Evolutionary conservation across 1,140 invertebrate species (phyloP).

Genomic region (Trinorchestia longiramus): DNA sequence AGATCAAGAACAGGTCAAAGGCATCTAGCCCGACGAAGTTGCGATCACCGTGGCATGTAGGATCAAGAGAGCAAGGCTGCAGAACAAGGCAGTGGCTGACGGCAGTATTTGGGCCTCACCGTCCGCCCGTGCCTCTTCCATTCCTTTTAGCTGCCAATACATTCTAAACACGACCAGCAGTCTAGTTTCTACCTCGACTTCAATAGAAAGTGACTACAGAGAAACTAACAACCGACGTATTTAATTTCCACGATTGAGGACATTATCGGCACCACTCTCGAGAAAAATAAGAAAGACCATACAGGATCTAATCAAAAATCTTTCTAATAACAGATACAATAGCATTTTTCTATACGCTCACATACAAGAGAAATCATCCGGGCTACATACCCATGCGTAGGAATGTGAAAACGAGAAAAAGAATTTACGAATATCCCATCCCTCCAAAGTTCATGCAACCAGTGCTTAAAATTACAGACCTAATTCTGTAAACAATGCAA

Average conservation of each 20-base stretch:
- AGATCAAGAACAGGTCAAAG: slow-evolving; percentile 35
- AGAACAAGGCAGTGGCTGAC: neutral
- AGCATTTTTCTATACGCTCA: neutral
- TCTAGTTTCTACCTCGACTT: neutral
- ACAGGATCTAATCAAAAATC: neutral
- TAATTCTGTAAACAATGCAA: too few relatives aligned
- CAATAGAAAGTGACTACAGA: slow-evolving; percentile 28
- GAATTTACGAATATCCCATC: too few relatives aligned
- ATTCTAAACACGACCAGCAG: slow-evolving; percentile 3
- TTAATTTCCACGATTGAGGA: neutral
- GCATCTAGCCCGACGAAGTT: neutral
- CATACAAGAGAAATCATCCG: neutral
- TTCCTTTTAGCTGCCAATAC: neutral
- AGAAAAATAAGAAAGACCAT: neutral
- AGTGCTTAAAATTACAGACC: too few relatives aligned
- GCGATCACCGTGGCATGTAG: neutral
- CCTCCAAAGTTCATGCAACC: too few relatives aligned
- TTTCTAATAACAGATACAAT: neutral
- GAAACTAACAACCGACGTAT: neutral
- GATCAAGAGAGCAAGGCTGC: slow-evolving; percentile 32
- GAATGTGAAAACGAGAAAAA: too few relatives aligned
- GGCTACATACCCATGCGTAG: neutral
- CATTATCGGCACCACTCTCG: neutral
- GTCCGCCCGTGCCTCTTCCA: neutral
- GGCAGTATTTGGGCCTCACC: neutral